Base-by-base conservation (phyloP, 2,888 invertebrate genomes). In the Mythimna ferrago region DNA sequence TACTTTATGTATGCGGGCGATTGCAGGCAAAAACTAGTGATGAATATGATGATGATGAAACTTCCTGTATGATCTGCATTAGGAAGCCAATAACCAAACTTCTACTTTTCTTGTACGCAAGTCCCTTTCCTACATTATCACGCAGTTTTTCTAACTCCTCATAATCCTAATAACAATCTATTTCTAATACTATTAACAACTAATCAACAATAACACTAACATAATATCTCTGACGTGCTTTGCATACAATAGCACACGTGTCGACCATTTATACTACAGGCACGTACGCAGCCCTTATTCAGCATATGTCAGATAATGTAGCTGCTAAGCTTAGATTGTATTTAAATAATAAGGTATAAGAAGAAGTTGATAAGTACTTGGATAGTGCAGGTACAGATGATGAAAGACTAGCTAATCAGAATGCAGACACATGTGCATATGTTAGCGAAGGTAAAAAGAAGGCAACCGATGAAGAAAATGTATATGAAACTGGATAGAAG, bases 191-290 rank as follows among this genome's bases (percentile, higher is more conserved):
- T n/a, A 68, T 67, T 68, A 74, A 78, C 19, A 62, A 74, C 21
- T 78, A 78, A 81, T 75, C 26, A 66, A 64, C 56, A 78, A 21
- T 26, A 21, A 32, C 19, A 26, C 26, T 63, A 68, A 71, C 67
- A 81, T 56, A 60, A 73, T 66, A 81, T 63, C 10, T n/a, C 19
- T 2, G 38, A 41, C 79, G 63, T 78, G 82, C 26, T 81, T 75
- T 66, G 71, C 82, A 82, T 78, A 71, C 74, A 63, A 71, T 66
- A 32, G 6, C 14, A 81, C 81, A 82, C 75, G 75, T 82, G 82
- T 78, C 48, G 11, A 1, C 19, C 54, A 70, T 81, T 81, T 57
- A 54, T 38, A 74, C 35, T 35, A 38, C 32, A 11, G n/a, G 48
- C 80, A 81, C 80, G 80, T 82, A 71, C 74, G n/a, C 10, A 53